A percentile compares a stretch with the other conserved stretches of the same genome.
phyloP scores from a whole-genome alignment of 2,113 vertebrate genomes.

The Herpetotheres cachinnans region DNA sequence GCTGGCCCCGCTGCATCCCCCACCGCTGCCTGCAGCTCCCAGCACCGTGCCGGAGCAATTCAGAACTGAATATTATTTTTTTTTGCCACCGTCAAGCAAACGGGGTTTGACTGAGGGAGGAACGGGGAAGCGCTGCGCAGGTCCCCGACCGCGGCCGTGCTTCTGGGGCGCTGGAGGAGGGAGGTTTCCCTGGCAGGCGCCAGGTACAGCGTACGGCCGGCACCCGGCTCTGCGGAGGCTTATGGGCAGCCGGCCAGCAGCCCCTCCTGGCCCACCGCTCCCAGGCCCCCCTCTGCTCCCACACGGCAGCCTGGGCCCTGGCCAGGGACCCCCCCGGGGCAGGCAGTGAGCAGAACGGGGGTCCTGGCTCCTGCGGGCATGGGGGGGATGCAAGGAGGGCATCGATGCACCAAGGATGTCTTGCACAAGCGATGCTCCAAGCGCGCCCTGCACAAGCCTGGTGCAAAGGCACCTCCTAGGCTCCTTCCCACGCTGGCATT shows the following conservation, averaged over 20 bases:
- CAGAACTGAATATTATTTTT: neutral
- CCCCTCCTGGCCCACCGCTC: neutral
- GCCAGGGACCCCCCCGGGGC: neutral
- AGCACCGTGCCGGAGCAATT: accelerated
- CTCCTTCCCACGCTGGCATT: accelerated
- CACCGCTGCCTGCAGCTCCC: accelerated
- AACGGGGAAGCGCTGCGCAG: neutral
- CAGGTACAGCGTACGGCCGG: neutral
- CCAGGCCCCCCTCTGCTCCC: neutral
- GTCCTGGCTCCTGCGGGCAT: accelerated
- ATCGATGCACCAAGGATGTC: neutral
- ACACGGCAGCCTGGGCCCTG: accelerated
- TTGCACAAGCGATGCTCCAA: neutral
- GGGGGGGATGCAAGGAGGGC: neutral
- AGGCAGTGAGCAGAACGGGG: accelerated
- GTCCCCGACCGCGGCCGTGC: accelerated
- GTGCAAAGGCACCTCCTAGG: neutral
- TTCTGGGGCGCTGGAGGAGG: neutral
- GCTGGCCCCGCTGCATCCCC: neutral
- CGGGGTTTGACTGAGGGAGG: neutral
- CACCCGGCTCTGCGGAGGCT: neutral
- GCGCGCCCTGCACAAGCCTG: neutral
- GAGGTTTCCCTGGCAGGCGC: neutral
- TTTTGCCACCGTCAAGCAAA: neutral
- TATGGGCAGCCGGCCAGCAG: neutral